Percentiles rank a stretch among this genome's conserved stretches.
Evolutionary conservation across 2,888 invertebrate species (phyloP).

Genomic region (Lobophora halterata): DNA sequence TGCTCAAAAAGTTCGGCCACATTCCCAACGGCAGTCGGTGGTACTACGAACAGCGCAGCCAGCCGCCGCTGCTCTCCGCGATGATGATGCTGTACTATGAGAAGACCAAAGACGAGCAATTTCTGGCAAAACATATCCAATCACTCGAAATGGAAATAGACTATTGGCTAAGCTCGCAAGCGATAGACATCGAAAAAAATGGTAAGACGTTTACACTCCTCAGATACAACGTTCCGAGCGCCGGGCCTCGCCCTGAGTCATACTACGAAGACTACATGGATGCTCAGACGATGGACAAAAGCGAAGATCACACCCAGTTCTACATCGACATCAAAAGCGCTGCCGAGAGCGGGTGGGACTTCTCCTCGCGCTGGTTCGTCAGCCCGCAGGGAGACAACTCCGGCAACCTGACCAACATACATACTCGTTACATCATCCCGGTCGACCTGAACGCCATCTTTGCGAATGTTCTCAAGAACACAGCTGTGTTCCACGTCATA

Average conservation of each 20-base stretch:
- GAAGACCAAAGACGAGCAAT: slow-evolving; percentile 82
- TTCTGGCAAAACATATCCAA: slow-evolving; percentile 80
- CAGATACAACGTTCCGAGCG: slow-evolving; percentile 81
- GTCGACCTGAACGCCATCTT: slow-evolving; percentile 91
- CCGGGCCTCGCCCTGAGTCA: slow-evolving; percentile 86
- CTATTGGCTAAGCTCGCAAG: slow-evolving; percentile 83
- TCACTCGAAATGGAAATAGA: slow-evolving; percentile 83
- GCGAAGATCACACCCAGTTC: slow-evolving; percentile 71
- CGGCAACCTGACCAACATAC: slow-evolving; percentile 82
- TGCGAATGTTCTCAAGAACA: slow-evolving; percentile 83
- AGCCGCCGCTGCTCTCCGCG: slow-evolving; percentile 85
- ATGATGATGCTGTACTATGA: slow-evolving; percentile 87
- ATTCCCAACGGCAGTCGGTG: slow-evolving; percentile 92
- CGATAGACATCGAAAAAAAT: slow-evolving; percentile 70
- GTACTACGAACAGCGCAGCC: slow-evolving; percentile 87
- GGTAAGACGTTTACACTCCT: slow-evolving; percentile 77
- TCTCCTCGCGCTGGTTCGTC: slow-evolving; percentile 90
- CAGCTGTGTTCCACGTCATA: slow-evolving; percentile 81
- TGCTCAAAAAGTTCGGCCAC: slow-evolving; percentile 84
- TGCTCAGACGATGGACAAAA: slow-evolving; percentile 68
- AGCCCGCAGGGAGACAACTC: slow-evolving; percentile 75
- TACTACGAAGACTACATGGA: slow-evolving; percentile 83
- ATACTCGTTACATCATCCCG: slow-evolving; percentile 86
- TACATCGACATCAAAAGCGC: slow-evolving; percentile 88
- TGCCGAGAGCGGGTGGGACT: slow-evolving; percentile 95